A percentile compares a stretch with the other conserved stretches of the same genome.
These are phyloP conservation scores for Cephus nigrinus DNA, from an alignment of 2,888 invertebrate species.

Conservation along the genomic window DNA sequence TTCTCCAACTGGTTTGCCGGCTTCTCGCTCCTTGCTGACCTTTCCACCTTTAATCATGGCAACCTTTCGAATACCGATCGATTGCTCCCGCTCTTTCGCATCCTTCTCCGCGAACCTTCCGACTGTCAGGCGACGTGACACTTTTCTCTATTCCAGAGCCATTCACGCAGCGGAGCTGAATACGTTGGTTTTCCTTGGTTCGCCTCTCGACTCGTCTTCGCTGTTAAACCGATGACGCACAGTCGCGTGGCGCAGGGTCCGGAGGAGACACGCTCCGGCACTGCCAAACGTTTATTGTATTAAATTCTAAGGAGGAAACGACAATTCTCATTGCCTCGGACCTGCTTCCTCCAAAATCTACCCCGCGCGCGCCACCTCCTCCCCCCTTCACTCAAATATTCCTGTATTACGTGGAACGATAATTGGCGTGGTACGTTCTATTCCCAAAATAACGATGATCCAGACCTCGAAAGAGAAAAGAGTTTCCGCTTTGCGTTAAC, in stretches of 20 bases:
- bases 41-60: neutral
- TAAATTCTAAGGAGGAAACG: constrained; percentile 6
- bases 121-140: neutral
- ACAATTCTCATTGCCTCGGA: constrained; percentile 1
- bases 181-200: neutral
- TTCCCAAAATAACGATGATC: neutral
- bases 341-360: neutral
- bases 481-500: neutral
- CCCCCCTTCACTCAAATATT: neutral
- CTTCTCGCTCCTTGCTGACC: neutral
- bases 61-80: neutral
- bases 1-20: neutral
- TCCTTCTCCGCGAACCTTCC: neutral
- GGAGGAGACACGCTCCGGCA: neutral
- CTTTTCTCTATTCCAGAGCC: neutral
- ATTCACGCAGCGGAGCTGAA: neutral
- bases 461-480: neutral
- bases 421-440: neutral
- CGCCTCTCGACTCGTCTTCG: neutral
- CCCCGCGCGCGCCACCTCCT: neutral
- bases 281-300: neutral
- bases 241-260: neutral
- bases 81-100: neutral
- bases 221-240: neutral
- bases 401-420: neutral